Base-by-base conservation (phyloP, 2,888 invertebrate species). In the Sthenelais limicola region DNA sequence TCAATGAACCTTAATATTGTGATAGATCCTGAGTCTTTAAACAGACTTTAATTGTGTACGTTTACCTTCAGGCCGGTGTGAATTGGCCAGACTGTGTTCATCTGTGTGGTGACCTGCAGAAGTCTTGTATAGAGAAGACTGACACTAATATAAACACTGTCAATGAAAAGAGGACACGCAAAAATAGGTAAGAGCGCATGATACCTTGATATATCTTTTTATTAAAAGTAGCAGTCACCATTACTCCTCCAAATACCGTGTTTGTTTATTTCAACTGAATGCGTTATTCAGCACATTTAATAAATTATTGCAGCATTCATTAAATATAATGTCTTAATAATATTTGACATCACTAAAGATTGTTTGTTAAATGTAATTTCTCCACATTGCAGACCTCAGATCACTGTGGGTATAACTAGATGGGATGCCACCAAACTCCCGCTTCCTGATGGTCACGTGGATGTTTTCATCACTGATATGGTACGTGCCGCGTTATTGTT, bases 401-500 rank as follows among this genome's bases (percentile, higher is more conserved):
- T 86, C 43, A 75, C 79, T 12, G 74, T 88, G n/a, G 89, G 90
- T 80, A 77, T 89, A 4, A 71, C 89, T 7, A 80, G 81, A 43
- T 91, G 91, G 91, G 89, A 90, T 83, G 88, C 88, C 0, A 85
- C 86, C 1, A 79, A 83, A 30, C 82, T 91, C 70, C 91, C 91
- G 7, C 80, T 91, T 18, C 84, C 82, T 71, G 87, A 89, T 79
- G 84, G 87, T 1, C 87, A 83, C 56, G 87, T 91, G 1, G 91
- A 91, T 82, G 88, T 90, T 12, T 88, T 91, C 74, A 89, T 91
- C 48, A 90, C 91, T 7, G 91, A 91, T 81, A 81, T 91, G 82
- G 87, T 86, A 77, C 62, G 81, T 33, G 35, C 35, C 7, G 3
- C 32, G 4, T 18, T 62, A n/a, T 28, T 24, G 32, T n/a, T 28